phyloP scores from a whole-genome alignment of 1,140 invertebrate genomes.

The Panagrolaimus sp. region DNA sequence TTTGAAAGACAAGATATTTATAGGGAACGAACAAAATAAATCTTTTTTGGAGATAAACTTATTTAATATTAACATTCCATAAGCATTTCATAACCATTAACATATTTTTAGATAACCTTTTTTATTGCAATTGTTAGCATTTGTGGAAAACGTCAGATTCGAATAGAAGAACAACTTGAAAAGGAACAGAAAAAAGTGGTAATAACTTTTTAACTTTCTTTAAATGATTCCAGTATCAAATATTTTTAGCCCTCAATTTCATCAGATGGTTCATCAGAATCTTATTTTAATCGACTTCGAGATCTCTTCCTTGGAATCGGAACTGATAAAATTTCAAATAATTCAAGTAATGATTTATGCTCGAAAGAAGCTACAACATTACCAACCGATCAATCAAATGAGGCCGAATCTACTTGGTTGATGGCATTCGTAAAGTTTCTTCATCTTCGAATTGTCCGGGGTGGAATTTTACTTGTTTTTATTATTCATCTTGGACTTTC shows the following conservation, averaged over 20 bases:
- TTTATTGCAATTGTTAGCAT: slow-evolving; percentile 45
- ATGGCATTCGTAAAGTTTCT: slow-evolving; percentile 17
- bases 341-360: neutral
- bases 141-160: slow-evolving; percentile 42
- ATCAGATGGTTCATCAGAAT: neutral
- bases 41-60: too few relatives aligned
- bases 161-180: slow-evolving; percentile 21
- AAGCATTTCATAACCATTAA: neutral
- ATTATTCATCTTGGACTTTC: slow-evolving; percentile 21
- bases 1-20: too few relatives aligned
- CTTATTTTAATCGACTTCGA: neutral
- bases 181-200: neutral
- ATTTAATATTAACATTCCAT: neutral
- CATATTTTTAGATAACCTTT: slow-evolving; percentile 41
- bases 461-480: slow-evolving; percentile 18
- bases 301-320: neutral
- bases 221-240: neutral
- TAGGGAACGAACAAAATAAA: too few relatives aligned
- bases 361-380: too few relatives aligned
- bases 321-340: neutral
- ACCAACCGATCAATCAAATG: neutral
- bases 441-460: slow-evolving; percentile 10
- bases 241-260: slow-evolving; percentile 1
- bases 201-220: neutral
- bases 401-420: slow-evolving; percentile 9